Evolutionary conservation across 2,113 vertebrate genomes (phyloP).

Genomic region (Thermophis baileyi): DNA sequence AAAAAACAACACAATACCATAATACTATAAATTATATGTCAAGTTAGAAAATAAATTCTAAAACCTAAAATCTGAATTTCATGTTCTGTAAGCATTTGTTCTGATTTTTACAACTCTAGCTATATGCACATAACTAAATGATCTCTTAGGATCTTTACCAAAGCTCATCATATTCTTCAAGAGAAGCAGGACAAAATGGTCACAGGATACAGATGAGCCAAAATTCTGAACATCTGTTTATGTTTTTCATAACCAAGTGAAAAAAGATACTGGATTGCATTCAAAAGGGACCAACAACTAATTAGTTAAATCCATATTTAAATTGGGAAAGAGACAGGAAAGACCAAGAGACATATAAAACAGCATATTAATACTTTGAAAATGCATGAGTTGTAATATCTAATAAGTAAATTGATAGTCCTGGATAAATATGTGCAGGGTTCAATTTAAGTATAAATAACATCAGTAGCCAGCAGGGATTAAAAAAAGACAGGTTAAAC

Average conservation of each 20-base stretch:
- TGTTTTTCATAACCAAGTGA: not conserved
- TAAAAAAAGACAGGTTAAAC: not conserved
- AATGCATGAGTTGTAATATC: not conserved
- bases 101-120: not conserved
- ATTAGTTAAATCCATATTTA: not conserved
- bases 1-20: not conserved
- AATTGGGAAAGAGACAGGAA: not conserved
- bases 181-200: not conserved
- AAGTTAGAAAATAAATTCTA: not conserved
- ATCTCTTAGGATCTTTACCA: not conserved
- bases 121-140: not conserved
- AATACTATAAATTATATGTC: not conserved
- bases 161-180: not conserved
- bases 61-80: not conserved
- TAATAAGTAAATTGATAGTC: not conserved
- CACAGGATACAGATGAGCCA: not conserved
- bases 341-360: not conserved
- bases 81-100: not conserved
- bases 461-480: not conserved
- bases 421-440: not conserved
- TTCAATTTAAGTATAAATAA: not conserved
- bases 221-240: not conserved
- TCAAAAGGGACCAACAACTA: not conserved
- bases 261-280: not conserved
- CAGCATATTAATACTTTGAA: not conserved